A percentile compares a stretch with the other conserved stretches of the same genome.
Evolutionary conservation across 2,888 invertebrate genomes (phyloP).

Genomic region (Stenoptilia bipunctidactyla): DNA sequence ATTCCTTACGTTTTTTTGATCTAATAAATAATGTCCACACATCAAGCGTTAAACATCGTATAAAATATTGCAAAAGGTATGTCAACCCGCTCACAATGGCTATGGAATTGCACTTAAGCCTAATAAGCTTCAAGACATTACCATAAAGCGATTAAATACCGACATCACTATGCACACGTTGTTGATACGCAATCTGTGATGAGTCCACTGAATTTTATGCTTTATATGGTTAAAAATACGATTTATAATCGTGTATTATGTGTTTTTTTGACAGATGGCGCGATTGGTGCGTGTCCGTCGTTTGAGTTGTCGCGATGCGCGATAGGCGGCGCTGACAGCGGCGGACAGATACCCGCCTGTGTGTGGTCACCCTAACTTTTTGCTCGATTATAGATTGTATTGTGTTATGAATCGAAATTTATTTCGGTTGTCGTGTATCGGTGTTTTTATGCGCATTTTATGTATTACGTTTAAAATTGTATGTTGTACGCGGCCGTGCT

Average conservation of each 20-base stretch:
- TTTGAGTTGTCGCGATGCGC: constrained; percentile 30
- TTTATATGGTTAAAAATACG: neutral
- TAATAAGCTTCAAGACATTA: constrained; percentile 1
- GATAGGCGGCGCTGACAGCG: constrained; percentile 41
- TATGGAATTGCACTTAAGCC: constrained; percentile 1
- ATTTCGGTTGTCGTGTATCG: constrained; percentile 45
- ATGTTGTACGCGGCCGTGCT: constrained; percentile 16
- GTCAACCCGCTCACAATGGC: neutral
- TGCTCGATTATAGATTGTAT: constrained; percentile 56
- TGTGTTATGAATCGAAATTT: constrained; percentile 65
- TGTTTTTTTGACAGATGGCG: constrained; percentile 39
- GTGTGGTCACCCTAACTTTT: constrained; percentile 54
- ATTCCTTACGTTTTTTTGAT: too few species aligned
- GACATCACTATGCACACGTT: too few species aligned
- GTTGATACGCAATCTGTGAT: too few species aligned
- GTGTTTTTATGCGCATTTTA: constrained; percentile 42
- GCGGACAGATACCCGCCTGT: constrained; percentile 45
- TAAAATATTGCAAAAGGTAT: neutral
- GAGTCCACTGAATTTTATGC: neutral
- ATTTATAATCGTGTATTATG: constrained; percentile 16
- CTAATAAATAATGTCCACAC: neutral
- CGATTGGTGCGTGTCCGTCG: constrained; percentile 34
- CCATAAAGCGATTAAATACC: constrained; percentile 1
- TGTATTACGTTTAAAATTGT: constrained; percentile 20
- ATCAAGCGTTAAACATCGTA: neutral